Conservation (phyloP, 1,140 invertebrate genomes). For the Cyclargus thomasi region DNA sequence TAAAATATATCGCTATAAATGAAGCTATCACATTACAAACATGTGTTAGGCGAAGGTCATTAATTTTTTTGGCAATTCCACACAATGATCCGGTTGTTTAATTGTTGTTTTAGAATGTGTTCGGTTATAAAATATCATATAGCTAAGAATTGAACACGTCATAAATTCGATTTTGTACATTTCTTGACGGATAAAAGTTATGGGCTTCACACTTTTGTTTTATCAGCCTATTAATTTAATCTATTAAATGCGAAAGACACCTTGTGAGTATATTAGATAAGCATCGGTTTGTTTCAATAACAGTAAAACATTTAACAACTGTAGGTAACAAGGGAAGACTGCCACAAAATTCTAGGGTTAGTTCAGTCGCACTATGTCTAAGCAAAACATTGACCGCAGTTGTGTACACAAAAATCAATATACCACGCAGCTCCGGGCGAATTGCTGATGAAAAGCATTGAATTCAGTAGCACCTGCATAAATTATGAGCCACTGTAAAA, state of each 20-base stretch:
- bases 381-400: neutral
- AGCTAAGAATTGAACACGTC: neutral
- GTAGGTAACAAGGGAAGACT: neutral
- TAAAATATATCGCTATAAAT: conserved; percentile 56
- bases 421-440: neutral
- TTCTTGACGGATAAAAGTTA: neutral
- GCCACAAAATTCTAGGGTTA: neutral
- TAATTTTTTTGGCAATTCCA: conserved; percentile 34
- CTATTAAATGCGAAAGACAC: too few species aligned
- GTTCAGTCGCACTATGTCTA: neutral
- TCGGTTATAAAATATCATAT: neutral
- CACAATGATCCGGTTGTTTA: conserved; percentile 23
- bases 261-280: too few species aligned
- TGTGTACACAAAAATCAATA: conserved; percentile 1
- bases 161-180: neutral
- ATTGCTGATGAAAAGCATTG: neutral
- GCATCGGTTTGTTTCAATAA: neutral
- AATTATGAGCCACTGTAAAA: conserved; percentile 3
- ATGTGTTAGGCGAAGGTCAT: conserved; percentile 47
- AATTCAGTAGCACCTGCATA: conserved; percentile 2
- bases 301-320: neutral
- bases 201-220: neutral
- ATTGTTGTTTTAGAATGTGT: neutral
- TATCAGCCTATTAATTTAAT: too few species aligned
- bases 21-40: conserved; percentile 65